Percentiles rank a stretch among this genome's conserved stretches.
These are phyloP conservation scores for Hippopotamyrus pictus DNA, from an alignment of 2,797 vertebrate species.

Conservation along the genomic window DNA sequence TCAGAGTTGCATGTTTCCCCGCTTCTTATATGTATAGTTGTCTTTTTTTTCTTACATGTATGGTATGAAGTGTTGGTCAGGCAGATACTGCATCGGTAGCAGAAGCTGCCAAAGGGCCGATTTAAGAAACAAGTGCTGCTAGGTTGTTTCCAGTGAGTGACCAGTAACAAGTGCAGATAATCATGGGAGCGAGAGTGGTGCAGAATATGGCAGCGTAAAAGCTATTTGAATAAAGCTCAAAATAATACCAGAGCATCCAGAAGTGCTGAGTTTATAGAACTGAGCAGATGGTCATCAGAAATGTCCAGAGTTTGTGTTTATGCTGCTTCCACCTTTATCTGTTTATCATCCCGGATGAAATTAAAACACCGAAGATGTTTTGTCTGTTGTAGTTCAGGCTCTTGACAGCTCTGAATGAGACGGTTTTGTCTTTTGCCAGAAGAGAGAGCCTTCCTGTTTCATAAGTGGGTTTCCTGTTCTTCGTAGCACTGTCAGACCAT, in stretches of 20 bases:
- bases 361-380: neutral
- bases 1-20: neutral
- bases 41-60: neutral
- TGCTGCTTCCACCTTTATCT: neutral
- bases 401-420: neutral
- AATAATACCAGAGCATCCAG: neutral
- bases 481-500: neutral
- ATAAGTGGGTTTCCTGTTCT: neutral
- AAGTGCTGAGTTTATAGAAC: neutral
- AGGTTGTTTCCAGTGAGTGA: neutral
- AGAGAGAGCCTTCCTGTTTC: neutral
- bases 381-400: neutral
- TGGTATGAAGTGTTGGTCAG: neutral
- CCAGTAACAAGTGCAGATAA: neutral
- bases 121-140: neutral
- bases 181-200: neutral
- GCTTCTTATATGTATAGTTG: neutral
- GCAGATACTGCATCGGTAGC: neutral
- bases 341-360: neutral
- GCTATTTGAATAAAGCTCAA: neutral
- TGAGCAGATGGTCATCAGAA: neutral
- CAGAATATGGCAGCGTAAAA: neutral
- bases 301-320: neutral
- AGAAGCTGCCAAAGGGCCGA: neutral
- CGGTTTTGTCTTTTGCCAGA: neutral